Conservation (phyloP, 2,888 invertebrate genomes). For the Octonoba sinensis region DNA sequence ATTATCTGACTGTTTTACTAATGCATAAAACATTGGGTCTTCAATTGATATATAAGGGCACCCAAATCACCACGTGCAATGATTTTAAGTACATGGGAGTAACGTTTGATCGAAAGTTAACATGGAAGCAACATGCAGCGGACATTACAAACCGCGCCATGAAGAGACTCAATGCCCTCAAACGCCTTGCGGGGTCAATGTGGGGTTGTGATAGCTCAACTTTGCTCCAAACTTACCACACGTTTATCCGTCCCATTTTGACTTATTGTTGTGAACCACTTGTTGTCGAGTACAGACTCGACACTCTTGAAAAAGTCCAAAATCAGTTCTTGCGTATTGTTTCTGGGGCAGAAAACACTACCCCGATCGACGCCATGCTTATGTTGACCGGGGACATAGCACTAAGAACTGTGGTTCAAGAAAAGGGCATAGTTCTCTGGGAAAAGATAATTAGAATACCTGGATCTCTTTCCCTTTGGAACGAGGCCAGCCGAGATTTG, state of each 20-base stretch:
- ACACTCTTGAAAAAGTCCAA: background rate
- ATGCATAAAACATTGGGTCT: background rate
- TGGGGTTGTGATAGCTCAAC: too few relatives aligned
- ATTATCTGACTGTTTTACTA: background rate
- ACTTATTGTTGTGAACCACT: slow-evolving; percentile 4
- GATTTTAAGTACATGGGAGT: too few relatives aligned
- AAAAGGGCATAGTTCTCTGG: background rate
- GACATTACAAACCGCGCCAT: too few relatives aligned
- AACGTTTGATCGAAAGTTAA: too few relatives aligned
- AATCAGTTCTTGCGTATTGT: slow-evolving; percentile 5
- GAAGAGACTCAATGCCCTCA: too few relatives aligned
- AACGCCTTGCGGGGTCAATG: too few relatives aligned
- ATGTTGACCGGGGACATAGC: background rate
- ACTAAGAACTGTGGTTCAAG: background rate
- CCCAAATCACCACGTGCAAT: too few relatives aligned
- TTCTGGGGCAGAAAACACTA: slow-evolving; percentile 6
- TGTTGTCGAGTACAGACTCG: background rate
- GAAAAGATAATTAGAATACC: background rate
- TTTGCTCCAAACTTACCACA: too few relatives aligned
- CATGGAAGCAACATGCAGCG: too few relatives aligned
- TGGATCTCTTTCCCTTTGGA: slow-evolving; percentile 1
- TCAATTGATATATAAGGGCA: background rate
- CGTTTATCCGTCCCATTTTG: slow-evolving; percentile 1
- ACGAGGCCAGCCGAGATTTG: background rate
- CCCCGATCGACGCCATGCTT: slow-evolving; percentile 13